Base-by-base conservation (phyloP, 2,888 invertebrate species). In the Brachyptera putata region DNA sequence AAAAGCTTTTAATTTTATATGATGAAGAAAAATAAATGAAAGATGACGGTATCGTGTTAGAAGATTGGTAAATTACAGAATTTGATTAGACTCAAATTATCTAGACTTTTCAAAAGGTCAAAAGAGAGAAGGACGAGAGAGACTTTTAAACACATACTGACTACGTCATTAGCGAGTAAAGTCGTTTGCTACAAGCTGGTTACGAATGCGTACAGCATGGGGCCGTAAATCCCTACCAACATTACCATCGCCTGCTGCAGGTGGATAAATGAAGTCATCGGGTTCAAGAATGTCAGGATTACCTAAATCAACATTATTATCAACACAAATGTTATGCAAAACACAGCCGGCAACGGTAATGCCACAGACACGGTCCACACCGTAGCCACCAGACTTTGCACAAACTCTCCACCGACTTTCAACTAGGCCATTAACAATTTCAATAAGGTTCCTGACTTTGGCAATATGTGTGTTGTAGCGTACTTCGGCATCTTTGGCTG, bases 371-470 rank as follows among this genome's bases (percentile, higher is more conserved):
- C 26, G 13, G n/a, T 13, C 25, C 22, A 16, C 49, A 24, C 25
- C 11, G 25, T 49, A 49, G 3, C n/a, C n/a, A 49, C 49, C 49
- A 49, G n/a, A n/a, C n/a, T n/a, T n/a, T n/a, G n/a, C 24, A 7
- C 22, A 11, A 25, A 49, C 25, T 26, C 49, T 49, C 49, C 49
- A 49, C 13, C 49, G 49, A 24, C 49, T 49, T 21, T 43, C n/a
- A n/a, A 18, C 16, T 43, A 2, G 18, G 18, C 43, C 43, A 11
- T 43, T 43, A 11, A 43, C 43, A 43, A 16, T 43, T 21, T 43
- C 43, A 43, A 43, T 43, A 16, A 43, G 21, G 43, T 18, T 43
- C 18, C 43, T 16, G 43, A 18, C 11, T 11, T 9, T 14, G 11
- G 18, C 43, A 18, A 43, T 21, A 11, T 9, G 9, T 16, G n/a